Evolutionary conservation across 2,113 vertebrate genomes (phyloP).

Genomic region (Cichladusa arquata): DNA sequence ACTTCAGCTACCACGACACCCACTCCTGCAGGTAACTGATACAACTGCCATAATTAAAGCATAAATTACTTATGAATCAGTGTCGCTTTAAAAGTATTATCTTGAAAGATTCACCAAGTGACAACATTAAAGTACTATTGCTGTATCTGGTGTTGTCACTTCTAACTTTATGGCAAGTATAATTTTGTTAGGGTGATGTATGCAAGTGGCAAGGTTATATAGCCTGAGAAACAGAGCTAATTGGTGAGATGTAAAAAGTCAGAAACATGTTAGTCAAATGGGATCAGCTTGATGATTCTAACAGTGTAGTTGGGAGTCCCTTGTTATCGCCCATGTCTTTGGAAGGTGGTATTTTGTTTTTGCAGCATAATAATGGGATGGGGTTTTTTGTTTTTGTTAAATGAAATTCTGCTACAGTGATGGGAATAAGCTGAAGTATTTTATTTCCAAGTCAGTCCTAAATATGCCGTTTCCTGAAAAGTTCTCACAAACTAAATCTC

Average conservation of each 20-base stretch:
- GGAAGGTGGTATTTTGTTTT: neutral
- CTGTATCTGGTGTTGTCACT: neutral
- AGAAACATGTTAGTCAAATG: neutral
- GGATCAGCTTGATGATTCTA: neutral
- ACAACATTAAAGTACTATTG: neutral
- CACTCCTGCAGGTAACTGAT: conserved; percentile 46
- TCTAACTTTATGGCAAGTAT: neutral
- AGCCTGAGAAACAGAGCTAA: neutral
- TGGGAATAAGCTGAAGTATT: neutral
- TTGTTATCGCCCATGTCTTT: neutral
- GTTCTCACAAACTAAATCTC: neutral
- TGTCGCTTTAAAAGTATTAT: fast-evolving
- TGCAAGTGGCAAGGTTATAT: neutral
- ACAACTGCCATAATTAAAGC: neutral
- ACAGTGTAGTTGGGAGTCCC: neutral
- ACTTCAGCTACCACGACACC: neutral
- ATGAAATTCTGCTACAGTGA: neutral
- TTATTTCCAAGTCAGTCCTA: neutral
- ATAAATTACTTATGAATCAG: neutral
- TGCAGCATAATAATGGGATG: neutral
- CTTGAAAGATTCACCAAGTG: neutral
- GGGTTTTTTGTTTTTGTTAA: neutral
- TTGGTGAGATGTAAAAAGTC: neutral
- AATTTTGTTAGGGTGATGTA: neutral
- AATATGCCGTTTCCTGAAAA: neutral